A percentile compares a stretch with the other conserved stretches of the same genome.
These are phyloP conservation scores for Sinotaia quadrata DNA, from an alignment of 2,888 invertebrate genomes.

Conservation along the genomic window DNA sequence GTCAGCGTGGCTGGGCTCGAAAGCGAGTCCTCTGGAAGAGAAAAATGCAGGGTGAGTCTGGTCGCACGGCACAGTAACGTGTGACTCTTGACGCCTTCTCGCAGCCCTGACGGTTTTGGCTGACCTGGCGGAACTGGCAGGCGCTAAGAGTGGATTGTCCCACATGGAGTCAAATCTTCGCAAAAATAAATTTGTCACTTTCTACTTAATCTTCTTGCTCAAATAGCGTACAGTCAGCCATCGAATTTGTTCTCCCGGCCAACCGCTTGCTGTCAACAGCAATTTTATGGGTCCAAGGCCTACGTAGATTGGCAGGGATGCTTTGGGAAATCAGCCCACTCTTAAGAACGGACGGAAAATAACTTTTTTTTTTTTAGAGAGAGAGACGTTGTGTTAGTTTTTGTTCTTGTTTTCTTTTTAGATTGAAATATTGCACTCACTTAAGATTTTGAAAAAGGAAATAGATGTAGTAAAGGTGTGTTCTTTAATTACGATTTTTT, in stretches of 20 bases:
- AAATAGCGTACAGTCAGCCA: neutral
- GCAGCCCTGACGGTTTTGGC: conserved; percentile 18
- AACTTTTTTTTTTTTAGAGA: no score
- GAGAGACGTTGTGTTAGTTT: no score
- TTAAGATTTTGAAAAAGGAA: no score
- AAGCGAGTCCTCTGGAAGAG: neutral
- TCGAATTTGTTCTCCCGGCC: neutral
- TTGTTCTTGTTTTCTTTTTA: no score
- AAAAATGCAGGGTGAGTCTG: conserved; percentile 8
- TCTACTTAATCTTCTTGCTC: conserved; percentile 9
- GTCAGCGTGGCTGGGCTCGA: neutral
- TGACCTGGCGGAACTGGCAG: conserved; percentile 10
- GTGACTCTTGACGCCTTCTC: conserved; percentile 14
- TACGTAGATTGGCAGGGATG: neutral
- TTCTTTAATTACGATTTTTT: no score
- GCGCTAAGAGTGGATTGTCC: conserved; percentile 1
- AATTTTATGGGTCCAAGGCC: neutral
- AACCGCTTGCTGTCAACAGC: neutral
- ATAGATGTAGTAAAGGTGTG: no score
- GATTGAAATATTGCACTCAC: no score
- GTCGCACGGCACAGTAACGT: neutral
- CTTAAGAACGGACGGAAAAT: no score
- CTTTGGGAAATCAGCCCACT: neutral
- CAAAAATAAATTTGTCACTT: conserved; percentile 27
- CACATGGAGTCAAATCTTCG: conserved; percentile 3